Base-by-base conservation (phyloP, 2,113 vertebrate genomes). In the Tringa solitaria region DNA sequence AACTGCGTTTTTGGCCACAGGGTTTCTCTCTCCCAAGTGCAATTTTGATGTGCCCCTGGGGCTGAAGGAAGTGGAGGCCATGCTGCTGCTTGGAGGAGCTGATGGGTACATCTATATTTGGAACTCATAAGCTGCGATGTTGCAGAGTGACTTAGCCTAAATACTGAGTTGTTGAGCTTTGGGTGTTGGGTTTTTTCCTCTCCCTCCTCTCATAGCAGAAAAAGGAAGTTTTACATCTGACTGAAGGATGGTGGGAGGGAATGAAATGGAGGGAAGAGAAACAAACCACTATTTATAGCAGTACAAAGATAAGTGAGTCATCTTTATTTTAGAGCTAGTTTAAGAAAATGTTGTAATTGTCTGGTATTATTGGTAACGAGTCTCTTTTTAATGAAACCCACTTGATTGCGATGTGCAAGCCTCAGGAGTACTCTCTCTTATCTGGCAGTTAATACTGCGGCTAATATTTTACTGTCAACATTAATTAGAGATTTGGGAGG, bases 381-480 rank as follows among this genome's bases (percentile, higher is more conserved):
- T 79, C 20, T 23, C 83, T 87, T 82, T 92, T 64, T 33, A 73
- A 70, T 83, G 78, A 84, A 82, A 70, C 65, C 32, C 43, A 12
- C 57, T 90, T 68, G 80, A 79, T 1, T 73, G 24, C 46, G 78
- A 53, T 89, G 63, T 74, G 51, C 63, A 81, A 94, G 28, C 53
- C 86, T 70, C 72, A 68, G 94, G 80, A 92, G 76, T 50, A 24
- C 65, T 82, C 19, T 56, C 46, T 87, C 78, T 92, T 97, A 92
- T 87, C 67, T 12, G 60, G 35, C 28, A 59, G 35, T 72, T 83
- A 84, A 46, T 67, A 43, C 72, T 35, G 56, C 64, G 45, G 63
- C 69, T 69, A 51, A 60, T 94, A 89, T 91, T 96, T 95, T 89
- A 67, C 84, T 93, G 77, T 95, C 90, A 93, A 17, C 43, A 33